Conservation (phyloP, 2,113 vertebrate species). For the Phyllopteryx taeniolatus region DNA sequence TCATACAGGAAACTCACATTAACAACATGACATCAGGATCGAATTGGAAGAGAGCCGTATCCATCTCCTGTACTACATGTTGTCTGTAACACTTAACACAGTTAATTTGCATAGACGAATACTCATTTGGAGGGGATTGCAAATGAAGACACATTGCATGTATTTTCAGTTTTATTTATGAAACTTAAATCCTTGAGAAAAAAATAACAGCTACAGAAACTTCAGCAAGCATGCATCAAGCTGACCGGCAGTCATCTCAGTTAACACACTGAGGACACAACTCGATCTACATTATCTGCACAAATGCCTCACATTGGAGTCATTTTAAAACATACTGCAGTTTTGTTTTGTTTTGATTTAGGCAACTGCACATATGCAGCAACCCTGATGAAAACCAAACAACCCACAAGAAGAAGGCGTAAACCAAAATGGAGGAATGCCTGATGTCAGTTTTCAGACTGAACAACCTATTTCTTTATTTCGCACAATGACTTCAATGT, state of each 20-base stretch:
- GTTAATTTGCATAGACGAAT: background rate
- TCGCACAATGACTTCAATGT: background rate
- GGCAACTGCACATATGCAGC: background rate
- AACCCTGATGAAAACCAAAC: background rate
- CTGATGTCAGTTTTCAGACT: background rate
- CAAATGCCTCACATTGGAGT: background rate
- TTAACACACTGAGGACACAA: background rate
- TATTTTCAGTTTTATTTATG: slow-evolving; percentile 51
- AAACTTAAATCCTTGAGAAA: slow-evolving; percentile 30
- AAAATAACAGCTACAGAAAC: slow-evolving; percentile 8
- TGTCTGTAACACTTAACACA: background rate
- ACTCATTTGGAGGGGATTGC: background rate
- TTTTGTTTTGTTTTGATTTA: background rate
- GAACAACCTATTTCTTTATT: background rate
- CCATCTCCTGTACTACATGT: no score
- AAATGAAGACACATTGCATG: background rate
- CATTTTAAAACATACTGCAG: background rate
- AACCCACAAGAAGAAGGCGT: background rate
- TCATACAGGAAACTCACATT: background rate
- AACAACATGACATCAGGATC: no score
- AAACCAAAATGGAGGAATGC: background rate
- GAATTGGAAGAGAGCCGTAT: no score
- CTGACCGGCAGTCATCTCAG: background rate
- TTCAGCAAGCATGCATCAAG: slow-evolving; percentile 6
- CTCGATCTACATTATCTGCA: background rate